Evolutionary conservation across 2,797 vertebrate species (phyloP).

Genomic region (Triplophysa yarkandensis): DNA sequence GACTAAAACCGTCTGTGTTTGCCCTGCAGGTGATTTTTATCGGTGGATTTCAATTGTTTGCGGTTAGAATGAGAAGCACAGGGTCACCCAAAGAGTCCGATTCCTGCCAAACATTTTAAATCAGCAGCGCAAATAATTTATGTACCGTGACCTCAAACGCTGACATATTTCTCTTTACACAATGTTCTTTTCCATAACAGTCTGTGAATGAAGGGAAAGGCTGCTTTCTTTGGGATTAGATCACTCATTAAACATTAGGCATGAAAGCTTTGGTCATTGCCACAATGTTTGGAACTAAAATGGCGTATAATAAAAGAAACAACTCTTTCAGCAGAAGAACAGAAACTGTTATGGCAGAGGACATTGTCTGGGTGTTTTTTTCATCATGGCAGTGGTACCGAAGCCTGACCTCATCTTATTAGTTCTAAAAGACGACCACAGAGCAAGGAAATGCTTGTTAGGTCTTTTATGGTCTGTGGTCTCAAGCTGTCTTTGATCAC

Average conservation of each 20-base stretch:
- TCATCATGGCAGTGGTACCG: constrained; percentile 12
- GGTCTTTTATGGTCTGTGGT: constrained; percentile 40
- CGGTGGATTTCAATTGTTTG: constrained; percentile 52
- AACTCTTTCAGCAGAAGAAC: constrained; percentile 28
- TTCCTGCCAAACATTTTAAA: constrained; percentile 54
- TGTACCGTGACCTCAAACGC: constrained; percentile 56
- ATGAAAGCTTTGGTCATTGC: constrained; percentile 11
- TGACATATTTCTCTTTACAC: constrained; percentile 27
- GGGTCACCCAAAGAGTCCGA: constrained; percentile 39
- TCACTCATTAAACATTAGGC: constrained; percentile 54
- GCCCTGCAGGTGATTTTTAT: constrained; percentile 47
- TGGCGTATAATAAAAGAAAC: constrained; percentile 35
- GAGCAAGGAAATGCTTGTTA: constrained; percentile 29
- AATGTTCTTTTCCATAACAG: constrained; percentile 7
- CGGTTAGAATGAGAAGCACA: constrained; percentile 35
- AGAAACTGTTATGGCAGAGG: constrained; percentile 22
- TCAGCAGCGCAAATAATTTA: constrained; percentile 59
- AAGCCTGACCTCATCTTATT: constrained; percentile 34
- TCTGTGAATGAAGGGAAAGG: constrained; percentile 20
- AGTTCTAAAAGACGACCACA: constrained; percentile 32
- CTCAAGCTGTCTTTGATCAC: constrained; percentile 36
- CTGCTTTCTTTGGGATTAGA: constrained; percentile 43
- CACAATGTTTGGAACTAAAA: constrained; percentile 33
- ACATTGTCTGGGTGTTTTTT: constrained; percentile 24
- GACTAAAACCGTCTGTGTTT: constrained; percentile 49